Evolutionary conservation across 2,113 vertebrate genomes (phyloP).

Genomic region (Bombycilla garrulus): DNA sequence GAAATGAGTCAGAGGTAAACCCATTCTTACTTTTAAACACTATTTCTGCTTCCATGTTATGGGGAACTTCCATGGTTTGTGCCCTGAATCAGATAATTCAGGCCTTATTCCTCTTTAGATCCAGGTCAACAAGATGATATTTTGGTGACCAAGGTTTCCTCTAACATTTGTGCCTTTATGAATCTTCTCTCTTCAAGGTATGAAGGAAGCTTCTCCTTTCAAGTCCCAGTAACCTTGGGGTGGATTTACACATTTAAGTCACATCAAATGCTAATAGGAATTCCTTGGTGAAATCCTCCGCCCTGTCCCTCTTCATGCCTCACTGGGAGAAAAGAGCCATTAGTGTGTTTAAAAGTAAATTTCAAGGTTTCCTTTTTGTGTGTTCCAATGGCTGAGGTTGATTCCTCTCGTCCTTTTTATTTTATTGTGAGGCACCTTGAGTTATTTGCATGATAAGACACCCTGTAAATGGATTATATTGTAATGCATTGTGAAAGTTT

Average conservation of each 20-base stretch:
- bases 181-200: not conserved
- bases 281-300: slow-evolving; percentile 33
- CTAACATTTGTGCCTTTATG: not conserved
- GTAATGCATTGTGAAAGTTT: slow-evolving; percentile 49
- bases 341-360: slow-evolving; percentile 61
- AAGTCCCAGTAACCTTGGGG: not conserved
- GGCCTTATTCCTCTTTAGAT: not conserved
- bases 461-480: slow-evolving; percentile 59
- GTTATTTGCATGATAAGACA: slow-evolving; percentile 62
- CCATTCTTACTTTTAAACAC: not conserved
- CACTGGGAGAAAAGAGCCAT: slow-evolving; percentile 47
- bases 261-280: slow-evolving; percentile 47
- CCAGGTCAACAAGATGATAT: not conserved
- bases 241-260: slow-evolving; percentile 37
- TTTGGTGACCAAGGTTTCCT: not conserved
- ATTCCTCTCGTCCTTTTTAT: slow-evolving; percentile 50
- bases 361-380: slow-evolving; percentile 59
- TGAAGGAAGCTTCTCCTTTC: not conserved
- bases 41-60: not conserved
- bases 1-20: not conserved
- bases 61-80: not conserved
- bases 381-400: slow-evolving; percentile 20
- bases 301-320: slow-evolving; percentile 28
- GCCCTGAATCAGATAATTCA: not conserved
- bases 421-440: slow-evolving; percentile 69